Evolutionary conservation across 2,888 invertebrate species (phyloP), one percentile per base, ranked within the genome.

Genomic region (Hololepta plana): DNA sequence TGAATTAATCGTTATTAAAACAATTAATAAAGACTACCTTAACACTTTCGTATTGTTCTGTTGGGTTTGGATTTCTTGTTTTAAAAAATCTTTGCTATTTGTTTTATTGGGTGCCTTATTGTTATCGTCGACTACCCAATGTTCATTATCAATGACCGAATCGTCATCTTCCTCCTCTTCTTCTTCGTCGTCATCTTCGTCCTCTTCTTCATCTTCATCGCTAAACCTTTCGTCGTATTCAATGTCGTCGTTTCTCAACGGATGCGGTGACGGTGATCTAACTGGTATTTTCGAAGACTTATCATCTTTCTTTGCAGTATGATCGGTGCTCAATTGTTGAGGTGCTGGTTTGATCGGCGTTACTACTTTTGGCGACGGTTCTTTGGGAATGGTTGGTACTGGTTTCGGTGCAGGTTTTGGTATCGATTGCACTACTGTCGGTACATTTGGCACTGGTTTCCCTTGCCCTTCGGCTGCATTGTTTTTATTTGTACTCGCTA

Each of bases 211-310:
- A 13, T 32, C 29, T 22, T 35, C 33, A 12, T 32, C 28, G 5
- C 28, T 17, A 22, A 33, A 22, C 22, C 29, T 19, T 24, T 34
- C 26, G 21, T 31, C 26, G n/a, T n/a, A n/a, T n/a, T n/a, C n/a
- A 27, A 43, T 40, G 21, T 43, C 40, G 33, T 49, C 49, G 29
- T 23, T 27, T 21, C 27, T 9, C 12, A 33, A 26, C 2, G 48
- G 50, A 34, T 49, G 50, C 3, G 51, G 47, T 6, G 49, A 45
- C 6, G 48, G 45, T n/a, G 51, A 44, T 29, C 47, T 41, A 27
- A 48, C 48, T 13, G 48, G 47, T 38, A 46, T 47, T 5, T 35
- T 35, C 24, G 46, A 43, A 3, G 44, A 40, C n/a, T n/a, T n/a
- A n/a, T n/a, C n/a, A n/a, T n/a, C 30, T 4, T 27, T 23, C 24